These are phyloP conservation scores for Leuciscus waleckii DNA, from an alignment of 2,797 vertebrate species.

Conservation along the genomic window DNA sequence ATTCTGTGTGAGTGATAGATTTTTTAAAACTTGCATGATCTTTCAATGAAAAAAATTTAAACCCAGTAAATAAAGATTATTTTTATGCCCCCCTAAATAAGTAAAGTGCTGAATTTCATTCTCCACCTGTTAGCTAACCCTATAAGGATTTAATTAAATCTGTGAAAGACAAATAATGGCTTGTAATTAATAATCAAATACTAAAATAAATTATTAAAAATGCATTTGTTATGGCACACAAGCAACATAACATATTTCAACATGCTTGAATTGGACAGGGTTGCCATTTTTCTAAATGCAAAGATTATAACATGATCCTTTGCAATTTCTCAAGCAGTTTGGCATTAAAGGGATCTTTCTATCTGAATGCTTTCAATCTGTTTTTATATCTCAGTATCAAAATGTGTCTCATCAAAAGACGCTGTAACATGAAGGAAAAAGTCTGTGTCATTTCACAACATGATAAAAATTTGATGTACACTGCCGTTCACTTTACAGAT, in stretches of 20 bases:
- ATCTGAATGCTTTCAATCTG: not conserved
- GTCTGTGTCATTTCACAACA: conserved; percentile 12
- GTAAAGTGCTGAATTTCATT: conserved; percentile 19
- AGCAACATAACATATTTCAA: not conserved
- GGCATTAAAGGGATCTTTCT: conserved; percentile 23
- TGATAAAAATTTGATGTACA: conserved; percentile 3
- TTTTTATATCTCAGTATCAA: conserved; percentile 16
- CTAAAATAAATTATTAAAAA: conserved; percentile 33
- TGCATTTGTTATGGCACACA: conserved; percentile 4
- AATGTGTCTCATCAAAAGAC: conserved; percentile 19
- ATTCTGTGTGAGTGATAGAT: conserved; percentile 27
- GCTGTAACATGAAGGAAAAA: not conserved
- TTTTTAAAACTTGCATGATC: conserved; percentile 39
- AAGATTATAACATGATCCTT: not conserved
- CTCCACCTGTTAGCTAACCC: conserved; percentile 20
- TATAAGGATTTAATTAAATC: conserved; percentile 32
- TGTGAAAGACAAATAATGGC: conserved; percentile 30
- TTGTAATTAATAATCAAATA: conserved; percentile 48
- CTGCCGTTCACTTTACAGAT: conserved; percentile 24
- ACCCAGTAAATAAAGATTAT: conserved; percentile 35
- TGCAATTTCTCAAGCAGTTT: not conserved
- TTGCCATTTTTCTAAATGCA: conserved; percentile 11
- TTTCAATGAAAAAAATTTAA: conserved; percentile 17
- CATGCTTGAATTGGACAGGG: not conserved
- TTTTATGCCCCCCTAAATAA: conserved; percentile 27